Conservation (phyloP, 2,113 vertebrate genomes). For the Ctenodactylus gundi region DNA sequence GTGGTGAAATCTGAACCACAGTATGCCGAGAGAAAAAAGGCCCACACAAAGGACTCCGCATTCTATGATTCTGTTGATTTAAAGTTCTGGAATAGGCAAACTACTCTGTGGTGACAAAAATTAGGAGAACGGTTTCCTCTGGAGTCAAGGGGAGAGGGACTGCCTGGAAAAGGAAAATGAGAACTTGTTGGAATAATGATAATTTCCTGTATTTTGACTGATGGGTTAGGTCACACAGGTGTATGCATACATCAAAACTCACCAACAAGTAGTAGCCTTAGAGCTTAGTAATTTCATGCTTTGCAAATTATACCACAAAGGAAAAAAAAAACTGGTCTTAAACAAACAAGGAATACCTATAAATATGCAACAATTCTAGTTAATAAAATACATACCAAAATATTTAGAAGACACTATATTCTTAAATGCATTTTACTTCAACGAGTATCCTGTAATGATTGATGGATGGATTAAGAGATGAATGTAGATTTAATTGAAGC, state of each 20-base stretch:
- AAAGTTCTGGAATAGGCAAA: background rate
- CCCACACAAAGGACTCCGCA: background rate
- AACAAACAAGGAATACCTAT: background rate
- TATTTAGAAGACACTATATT: background rate
- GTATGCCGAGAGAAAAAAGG: background rate
- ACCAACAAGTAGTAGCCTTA: background rate
- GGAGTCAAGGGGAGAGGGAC: background rate
- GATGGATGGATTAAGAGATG: background rate
- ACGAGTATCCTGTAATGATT: background rate
- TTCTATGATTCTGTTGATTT: background rate
- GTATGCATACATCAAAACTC: background rate
- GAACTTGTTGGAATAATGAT: background rate
- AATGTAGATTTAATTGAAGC: background rate
- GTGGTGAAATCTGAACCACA: background rate
- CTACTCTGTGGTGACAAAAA: background rate
- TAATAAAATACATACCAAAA: constrained; percentile 12
- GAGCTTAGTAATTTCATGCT: background rate
- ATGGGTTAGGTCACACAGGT: background rate
- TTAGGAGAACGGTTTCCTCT: background rate
- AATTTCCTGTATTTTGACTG: background rate
- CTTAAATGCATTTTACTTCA: background rate
- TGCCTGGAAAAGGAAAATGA: background rate
- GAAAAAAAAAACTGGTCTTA: background rate
- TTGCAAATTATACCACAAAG: background rate
- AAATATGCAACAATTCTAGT: background rate